These are phyloP conservation scores for Diadromus collaris DNA, from an alignment of 2,888 invertebrate genomes.

Conservation along the genomic window DNA sequence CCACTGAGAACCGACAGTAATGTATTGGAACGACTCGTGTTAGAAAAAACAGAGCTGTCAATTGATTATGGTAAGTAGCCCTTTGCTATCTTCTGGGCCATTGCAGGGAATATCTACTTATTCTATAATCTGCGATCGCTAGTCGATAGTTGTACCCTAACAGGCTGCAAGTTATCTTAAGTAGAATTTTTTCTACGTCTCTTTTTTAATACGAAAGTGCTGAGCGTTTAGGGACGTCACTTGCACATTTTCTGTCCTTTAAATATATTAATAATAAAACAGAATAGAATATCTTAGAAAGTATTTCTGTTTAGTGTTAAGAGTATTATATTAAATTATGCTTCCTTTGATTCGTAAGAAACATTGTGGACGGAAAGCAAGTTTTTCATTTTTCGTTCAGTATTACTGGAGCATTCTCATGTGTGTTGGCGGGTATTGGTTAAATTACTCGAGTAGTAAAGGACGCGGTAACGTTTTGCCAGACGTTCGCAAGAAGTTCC, in stretches of 20 bases:
- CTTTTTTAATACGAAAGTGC: too few relatives aligned
- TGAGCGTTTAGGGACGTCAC: too few relatives aligned
- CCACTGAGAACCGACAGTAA: not conserved
- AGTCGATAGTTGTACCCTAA: too few relatives aligned
- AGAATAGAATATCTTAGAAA: not conserved
- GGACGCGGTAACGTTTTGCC: slow-evolving; percentile 4
- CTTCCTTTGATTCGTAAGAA: not conserved
- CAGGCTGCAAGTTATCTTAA: too few relatives aligned
- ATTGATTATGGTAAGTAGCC: not conserved
- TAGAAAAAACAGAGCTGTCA: not conserved
- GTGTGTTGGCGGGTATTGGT: not conserved
- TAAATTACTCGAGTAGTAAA: slow-evolving; percentile 12
- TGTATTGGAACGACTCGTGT: not conserved
- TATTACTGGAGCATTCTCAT: not conserved
- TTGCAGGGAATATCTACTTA: too few relatives aligned
- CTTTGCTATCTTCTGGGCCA: not conserved
- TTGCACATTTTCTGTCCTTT: too few relatives aligned
- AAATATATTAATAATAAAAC: not conserved
- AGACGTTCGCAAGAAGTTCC: slow-evolving; percentile 37
- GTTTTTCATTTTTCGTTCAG: not conserved
- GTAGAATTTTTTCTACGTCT: too few relatives aligned
- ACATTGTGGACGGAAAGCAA: not conserved
- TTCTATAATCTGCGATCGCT: too few relatives aligned
- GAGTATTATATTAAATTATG: not conserved
- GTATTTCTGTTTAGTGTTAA: not conserved